These are phyloP conservation scores for Sciaenops ocellatus DNA, from an alignment of 2,797 vertebrate genomes.

Conservation along the genomic window DNA sequence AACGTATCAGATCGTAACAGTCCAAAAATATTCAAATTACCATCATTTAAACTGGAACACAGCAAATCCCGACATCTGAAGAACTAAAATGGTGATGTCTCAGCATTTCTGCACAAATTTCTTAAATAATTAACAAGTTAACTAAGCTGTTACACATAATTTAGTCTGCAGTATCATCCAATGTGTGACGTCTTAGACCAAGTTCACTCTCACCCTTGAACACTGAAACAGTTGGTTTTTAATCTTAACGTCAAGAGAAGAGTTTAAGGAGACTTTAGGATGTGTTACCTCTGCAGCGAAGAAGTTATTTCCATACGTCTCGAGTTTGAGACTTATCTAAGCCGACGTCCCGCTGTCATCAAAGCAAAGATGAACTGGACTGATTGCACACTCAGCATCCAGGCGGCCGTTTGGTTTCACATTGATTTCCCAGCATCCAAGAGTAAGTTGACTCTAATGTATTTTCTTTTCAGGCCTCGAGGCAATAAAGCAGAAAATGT, in stretches of 20 bases:
- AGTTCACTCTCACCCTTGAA: background rate
- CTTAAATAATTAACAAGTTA: no score
- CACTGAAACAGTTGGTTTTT: background rate
- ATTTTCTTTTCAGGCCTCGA: background rate
- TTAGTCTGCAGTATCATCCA: background rate
- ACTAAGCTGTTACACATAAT: no score
- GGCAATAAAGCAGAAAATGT: background rate
- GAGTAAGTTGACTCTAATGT: constrained; percentile 13
- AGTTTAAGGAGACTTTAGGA: background rate
- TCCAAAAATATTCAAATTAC: background rate
- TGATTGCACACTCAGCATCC: background rate
- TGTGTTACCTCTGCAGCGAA: background rate
- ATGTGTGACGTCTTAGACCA: background rate
- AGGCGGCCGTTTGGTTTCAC: background rate
- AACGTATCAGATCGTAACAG: no score
- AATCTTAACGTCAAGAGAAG: background rate
- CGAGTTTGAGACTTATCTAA: background rate
- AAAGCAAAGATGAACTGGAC: background rate
- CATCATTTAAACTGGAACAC: background rate
- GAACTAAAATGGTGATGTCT: background rate
- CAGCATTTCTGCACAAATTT: background rate
- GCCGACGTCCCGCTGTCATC: background rate
- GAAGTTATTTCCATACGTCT: background rate
- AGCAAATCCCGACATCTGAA: background rate
- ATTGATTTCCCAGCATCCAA: background rate